phyloP scores from a whole-genome alignment of 2,113 vertebrate genomes.

The Cebus imitator region DNA sequence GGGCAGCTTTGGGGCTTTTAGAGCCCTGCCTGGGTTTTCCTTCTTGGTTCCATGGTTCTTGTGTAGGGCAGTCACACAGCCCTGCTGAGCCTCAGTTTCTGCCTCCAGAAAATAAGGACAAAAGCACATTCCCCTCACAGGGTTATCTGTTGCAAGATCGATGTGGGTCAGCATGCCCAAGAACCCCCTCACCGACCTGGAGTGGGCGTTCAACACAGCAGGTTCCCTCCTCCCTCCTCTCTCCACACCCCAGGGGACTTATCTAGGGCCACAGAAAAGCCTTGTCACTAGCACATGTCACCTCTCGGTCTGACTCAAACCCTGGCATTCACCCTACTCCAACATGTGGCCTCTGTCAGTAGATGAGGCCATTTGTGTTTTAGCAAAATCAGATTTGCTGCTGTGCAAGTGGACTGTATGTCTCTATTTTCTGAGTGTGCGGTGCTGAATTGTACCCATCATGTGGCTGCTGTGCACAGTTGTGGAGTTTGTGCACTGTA shows the following conservation, averaged over 20 bases:
- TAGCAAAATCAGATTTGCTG: background rate
- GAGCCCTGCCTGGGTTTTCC: background rate
- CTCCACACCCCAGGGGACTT: background rate
- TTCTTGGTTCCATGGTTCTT: background rate
- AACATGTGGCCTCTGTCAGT: background rate
- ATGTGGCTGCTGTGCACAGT: background rate
- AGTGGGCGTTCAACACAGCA: background rate
- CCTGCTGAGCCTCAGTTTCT: background rate
- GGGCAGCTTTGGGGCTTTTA: background rate
- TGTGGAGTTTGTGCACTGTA: background rate
- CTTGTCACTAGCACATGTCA: background rate
- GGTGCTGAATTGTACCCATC: rapidly evolving
- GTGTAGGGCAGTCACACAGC: background rate
- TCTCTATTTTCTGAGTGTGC: background rate
- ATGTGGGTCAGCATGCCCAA: too few relatives aligned
- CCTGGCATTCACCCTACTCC: background rate
- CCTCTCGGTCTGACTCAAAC: background rate
- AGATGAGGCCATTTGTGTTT: background rate
- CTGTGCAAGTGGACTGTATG: rapidly evolving
- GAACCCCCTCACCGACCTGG: background rate
- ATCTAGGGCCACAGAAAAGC: background rate
- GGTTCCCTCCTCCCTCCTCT: background rate
- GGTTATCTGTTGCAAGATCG: background rate
- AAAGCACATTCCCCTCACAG: too few relatives aligned
- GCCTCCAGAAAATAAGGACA: background rate